Evolutionary conservation across 1,140 invertebrate species (phyloP).

Genomic region (Cryptotermes secundus): DNA sequence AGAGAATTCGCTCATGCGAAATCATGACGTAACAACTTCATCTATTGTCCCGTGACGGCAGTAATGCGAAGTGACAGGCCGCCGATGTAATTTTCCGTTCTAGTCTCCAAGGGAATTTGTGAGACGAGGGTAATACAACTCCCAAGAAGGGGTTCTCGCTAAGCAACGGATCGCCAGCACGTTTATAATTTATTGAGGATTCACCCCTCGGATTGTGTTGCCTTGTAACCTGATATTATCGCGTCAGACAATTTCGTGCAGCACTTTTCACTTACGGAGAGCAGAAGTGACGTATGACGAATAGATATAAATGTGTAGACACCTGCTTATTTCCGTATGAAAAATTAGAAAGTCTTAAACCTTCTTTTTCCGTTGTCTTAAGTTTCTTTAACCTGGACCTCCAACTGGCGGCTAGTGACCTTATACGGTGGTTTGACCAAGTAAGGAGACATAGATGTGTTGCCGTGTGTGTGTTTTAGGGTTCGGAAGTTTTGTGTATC

Average conservation of each 20-base stretch:
- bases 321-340: not conserved
- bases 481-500: no score
- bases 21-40: not conserved
- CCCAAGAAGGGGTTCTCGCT: not conserved
- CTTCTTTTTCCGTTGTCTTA: no score
- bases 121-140: not conserved
- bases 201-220: not conserved
- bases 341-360: no score
- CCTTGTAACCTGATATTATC: not conserved
- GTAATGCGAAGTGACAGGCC: slow-evolving; percentile 19
- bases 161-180: not conserved
- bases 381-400: no score
- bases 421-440: no score
- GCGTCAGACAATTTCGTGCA: not conserved
- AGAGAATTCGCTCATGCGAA: not conserved
- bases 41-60: slow-evolving; percentile 6
- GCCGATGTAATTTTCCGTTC: slow-evolving; percentile 10
- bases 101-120: not conserved
- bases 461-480: no score
- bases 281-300: not conserved
- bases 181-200: slow-evolving; percentile 4
- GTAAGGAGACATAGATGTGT: no score
- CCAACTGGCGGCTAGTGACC: not conserved
- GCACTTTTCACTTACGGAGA: not conserved
- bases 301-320: not conserved